A percentile compares a stretch with the other conserved stretches of the same genome.
Evolutionary conservation across 2,797 vertebrate genomes (phyloP).

Genomic region (Psittacula derbiana): DNA sequence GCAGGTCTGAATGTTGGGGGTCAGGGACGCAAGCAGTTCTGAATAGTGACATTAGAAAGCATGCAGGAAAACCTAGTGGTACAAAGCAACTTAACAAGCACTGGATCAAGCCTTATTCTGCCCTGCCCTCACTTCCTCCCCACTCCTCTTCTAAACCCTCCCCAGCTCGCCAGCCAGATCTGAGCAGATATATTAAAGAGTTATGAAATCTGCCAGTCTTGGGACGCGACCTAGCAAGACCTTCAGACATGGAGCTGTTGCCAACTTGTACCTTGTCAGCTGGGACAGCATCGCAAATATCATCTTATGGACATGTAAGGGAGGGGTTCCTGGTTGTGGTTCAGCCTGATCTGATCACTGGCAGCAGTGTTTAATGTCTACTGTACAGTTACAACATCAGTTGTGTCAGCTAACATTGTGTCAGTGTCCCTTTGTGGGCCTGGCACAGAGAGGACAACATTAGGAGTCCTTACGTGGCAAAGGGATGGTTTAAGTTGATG

Average conservation of each 20-base stretch:
- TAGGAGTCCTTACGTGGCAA: background rate
- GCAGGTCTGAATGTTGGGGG: background rate
- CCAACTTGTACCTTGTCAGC: fast-evolving
- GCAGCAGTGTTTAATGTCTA: background rate
- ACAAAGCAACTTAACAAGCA: background rate
- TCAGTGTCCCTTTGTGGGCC: background rate
- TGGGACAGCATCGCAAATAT: background rate
- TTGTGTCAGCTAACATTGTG: fast-evolving
- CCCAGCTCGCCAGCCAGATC: background rate
- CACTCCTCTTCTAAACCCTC: background rate
- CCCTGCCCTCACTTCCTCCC: background rate
- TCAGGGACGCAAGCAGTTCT: background rate
- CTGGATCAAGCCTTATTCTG: background rate
- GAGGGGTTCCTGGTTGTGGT: background rate
- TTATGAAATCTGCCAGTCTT: background rate
- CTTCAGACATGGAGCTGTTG: background rate
- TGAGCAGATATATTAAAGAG: background rate
- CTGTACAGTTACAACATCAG: background rate
- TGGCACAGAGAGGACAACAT: background rate
- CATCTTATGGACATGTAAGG: background rate
- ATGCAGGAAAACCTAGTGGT: background rate
- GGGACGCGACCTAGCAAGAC: background rate
- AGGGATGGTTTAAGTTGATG: background rate
- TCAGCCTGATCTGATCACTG: background rate
- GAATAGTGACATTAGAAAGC: background rate